These are phyloP conservation scores for Lepus townsendii DNA, from an alignment of 2,797 vertebrate genomes.

Conservation along the genomic window DNA sequence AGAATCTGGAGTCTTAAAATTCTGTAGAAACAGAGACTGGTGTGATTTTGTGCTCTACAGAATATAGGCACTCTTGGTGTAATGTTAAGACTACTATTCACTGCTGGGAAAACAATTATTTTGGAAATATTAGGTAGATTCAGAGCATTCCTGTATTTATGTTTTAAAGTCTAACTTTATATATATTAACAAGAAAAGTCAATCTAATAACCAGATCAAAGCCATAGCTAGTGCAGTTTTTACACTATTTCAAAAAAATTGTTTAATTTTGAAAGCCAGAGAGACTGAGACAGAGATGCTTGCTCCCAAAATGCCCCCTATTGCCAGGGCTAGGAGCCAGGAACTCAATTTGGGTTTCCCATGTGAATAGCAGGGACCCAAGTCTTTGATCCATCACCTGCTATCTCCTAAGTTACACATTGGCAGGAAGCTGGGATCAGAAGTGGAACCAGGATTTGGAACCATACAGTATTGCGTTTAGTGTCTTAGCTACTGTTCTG, in stretches of 20 bases:
- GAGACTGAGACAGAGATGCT: no score
- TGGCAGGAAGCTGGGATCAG: no score
- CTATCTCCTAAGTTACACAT: no score
- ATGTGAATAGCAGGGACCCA: no score
- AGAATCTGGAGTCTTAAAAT: constrained; percentile 47
- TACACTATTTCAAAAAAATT: not conserved
- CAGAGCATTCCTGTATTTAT: not conserved
- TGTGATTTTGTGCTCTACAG: constrained; percentile 26
- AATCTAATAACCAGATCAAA: not conserved
- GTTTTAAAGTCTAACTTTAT: not conserved
- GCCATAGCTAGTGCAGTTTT: not conserved
- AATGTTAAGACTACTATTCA: constrained; percentile 3
- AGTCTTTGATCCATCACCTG: no score
- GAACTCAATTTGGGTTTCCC: no score
- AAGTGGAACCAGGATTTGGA: no score
- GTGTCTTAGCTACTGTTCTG: no score
- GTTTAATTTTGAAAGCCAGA: no score
- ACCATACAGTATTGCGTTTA: no score
- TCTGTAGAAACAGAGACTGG: constrained; percentile 28
- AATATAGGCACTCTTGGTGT: constrained; percentile 37
- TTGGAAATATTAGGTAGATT: constrained; percentile 11
- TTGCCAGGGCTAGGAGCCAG: no score
- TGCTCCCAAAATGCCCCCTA: no score
- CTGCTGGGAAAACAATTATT: not conserved
- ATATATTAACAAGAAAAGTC: not conserved